A percentile compares a stretch with the other conserved stretches of the same genome.
phyloP scores from a whole-genome alignment of 2,113 vertebrate genomes.

The Mormyrus iriodes region DNA sequence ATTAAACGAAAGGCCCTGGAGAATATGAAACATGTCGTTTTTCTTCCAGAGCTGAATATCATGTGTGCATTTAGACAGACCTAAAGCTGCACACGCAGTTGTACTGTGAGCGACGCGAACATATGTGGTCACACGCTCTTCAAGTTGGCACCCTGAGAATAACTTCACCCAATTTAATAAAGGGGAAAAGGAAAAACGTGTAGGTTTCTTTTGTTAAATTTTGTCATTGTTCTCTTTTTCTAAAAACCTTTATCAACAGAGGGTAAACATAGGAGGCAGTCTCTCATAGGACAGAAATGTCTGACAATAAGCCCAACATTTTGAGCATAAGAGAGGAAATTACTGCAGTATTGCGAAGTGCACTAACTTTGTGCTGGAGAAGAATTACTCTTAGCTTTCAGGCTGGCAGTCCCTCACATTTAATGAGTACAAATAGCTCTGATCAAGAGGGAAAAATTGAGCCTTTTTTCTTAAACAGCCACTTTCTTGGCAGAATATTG shows the following conservation, averaged over 20 bases:
- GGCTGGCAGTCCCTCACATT: constrained; percentile 13
- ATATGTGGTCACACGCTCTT: not conserved
- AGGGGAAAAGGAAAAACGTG: not conserved
- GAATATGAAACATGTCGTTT: constrained; percentile 16
- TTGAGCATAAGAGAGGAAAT: constrained; percentile 11
- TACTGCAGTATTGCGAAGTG: constrained; percentile 9
- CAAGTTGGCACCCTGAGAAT: not conserved
- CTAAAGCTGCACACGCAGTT: not conserved
- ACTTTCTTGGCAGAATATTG: constrained; percentile 22
- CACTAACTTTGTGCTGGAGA: constrained; percentile 9
- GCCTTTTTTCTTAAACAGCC: constrained; percentile 15
- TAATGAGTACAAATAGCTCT: constrained; percentile 25
- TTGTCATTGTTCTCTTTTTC: not conserved
- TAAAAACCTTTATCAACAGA: not conserved
- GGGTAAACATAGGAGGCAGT: not conserved
- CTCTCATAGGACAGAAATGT: not conserved
- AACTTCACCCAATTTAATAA: not conserved
- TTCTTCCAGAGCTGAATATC: not conserved
- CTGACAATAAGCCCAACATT: not conserved
- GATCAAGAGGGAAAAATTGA: constrained; percentile 20
- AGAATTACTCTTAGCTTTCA: constrained; percentile 16
- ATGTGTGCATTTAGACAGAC: not conserved
- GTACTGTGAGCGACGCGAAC: not conserved
- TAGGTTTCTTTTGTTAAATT: not conserved
- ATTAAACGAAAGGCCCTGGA: constrained; percentile 33